Conservation (phyloP, 2,888 invertebrate species). For the Epistrophella euchroma region DNA sequence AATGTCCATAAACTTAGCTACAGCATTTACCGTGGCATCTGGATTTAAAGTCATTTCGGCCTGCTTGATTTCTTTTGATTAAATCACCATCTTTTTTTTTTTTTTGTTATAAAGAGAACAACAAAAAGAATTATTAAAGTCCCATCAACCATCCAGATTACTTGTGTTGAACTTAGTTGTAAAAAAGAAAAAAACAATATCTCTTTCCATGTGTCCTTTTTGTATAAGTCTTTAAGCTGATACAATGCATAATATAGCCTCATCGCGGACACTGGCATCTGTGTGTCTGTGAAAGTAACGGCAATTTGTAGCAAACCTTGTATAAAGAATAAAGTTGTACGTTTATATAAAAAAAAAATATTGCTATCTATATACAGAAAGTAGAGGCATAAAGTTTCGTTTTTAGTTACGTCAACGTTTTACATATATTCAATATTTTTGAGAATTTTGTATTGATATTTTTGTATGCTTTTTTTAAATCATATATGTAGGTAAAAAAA, state of each 20-base stretch:
- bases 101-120: neutral
- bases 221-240: neutral
- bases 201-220: constrained; percentile 2
- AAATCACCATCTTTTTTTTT: neutral
- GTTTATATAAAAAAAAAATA: too few relatives aligned
- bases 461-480: too few relatives aligned
- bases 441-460: too few relatives aligned
- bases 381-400: too few relatives aligned
- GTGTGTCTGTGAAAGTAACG: neutral
- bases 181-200: neutral
- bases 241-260: neutral
- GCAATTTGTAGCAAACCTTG: neutral
- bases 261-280: neutral
- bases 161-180: neutral
- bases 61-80: neutral
- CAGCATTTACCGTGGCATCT: neutral
- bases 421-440: too few relatives aligned
- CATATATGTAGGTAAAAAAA: too few relatives aligned
- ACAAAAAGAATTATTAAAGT: constrained; percentile 2
- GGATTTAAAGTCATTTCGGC: neutral
- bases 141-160: constrained; percentile 10
- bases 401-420: too few relatives aligned
- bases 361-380: too few relatives aligned
- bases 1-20: neutral
- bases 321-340: too few relatives aligned